Evolutionary conservation across 2,797 vertebrate genomes (phyloP).

Genomic region (Pseudochaenichthys georgianus): DNA sequence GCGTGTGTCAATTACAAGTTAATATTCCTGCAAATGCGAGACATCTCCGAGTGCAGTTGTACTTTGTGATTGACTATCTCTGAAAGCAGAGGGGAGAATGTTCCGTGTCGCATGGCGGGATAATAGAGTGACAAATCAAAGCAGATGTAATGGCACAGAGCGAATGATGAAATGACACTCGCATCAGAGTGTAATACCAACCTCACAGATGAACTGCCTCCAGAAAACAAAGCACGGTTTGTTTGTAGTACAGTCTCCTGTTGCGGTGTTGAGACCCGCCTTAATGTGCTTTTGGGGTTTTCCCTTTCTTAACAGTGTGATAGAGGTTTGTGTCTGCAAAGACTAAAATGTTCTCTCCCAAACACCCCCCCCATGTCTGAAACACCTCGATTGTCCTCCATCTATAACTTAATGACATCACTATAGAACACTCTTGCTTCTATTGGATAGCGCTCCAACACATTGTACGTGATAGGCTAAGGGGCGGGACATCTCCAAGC

Average conservation of each 20-base stretch:
- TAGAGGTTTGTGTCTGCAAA: too few species aligned
- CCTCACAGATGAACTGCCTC: not conserved
- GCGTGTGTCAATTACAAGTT: slow-evolving; percentile 7
- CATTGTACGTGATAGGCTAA: too few species aligned
- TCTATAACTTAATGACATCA: too few species aligned
- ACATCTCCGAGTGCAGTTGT: slow-evolving; percentile 21
- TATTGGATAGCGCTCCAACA: too few species aligned
- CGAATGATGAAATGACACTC: slow-evolving; percentile 24
- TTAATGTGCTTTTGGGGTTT: too few species aligned
- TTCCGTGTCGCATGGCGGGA: slow-evolving; percentile 4
- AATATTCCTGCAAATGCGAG: slow-evolving; percentile 19
- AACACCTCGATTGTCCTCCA: too few species aligned
- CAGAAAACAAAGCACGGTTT: slow-evolving; percentile 12
- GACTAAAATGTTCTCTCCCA: too few species aligned
- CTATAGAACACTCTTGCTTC: too few species aligned
- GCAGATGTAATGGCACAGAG: slow-evolving; percentile 44
- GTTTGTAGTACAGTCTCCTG: not conserved
- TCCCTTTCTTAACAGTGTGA: not conserved
- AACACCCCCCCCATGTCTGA: too few species aligned
- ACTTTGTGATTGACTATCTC: slow-evolving; percentile 40
- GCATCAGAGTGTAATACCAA: slow-evolving; percentile 10
- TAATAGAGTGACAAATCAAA: slow-evolving; percentile 62
- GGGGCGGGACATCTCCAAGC: too few species aligned
- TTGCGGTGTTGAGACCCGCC: not conserved
- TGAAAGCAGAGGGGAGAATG: slow-evolving; percentile 24